Evolutionary conservation across 1,140 invertebrate species (phyloP).

Genomic region (Micrasema longulum): DNA sequence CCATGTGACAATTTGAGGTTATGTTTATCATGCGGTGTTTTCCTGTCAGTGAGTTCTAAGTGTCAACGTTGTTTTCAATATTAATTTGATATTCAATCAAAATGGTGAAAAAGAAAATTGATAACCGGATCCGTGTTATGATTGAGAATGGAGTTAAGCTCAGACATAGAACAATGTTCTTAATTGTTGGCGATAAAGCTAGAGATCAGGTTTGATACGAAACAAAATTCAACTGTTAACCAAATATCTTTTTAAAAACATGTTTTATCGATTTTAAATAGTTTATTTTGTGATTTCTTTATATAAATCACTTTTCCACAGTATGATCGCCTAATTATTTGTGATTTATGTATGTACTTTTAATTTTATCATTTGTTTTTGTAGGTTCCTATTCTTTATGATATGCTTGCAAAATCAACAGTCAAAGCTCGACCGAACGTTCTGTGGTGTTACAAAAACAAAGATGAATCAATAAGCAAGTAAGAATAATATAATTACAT

Average conservation of each 20-base stretch:
- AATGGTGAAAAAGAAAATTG: constrained; percentile 95
- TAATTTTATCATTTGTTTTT: constrained; percentile 46
- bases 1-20: constrained; percentile 9
- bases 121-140: constrained; percentile 93
- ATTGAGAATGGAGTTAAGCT: constrained; percentile 96
- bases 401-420: constrained; percentile 95
- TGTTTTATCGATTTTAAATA: too few species aligned
- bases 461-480: constrained; percentile 86
- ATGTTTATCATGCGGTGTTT: constrained; percentile 30
- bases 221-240: too few species aligned
- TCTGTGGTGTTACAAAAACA: constrained; percentile 99
- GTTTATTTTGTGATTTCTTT: too few species aligned
- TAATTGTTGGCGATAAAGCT: constrained; percentile 95
- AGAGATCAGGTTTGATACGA: constrained; percentile 97
- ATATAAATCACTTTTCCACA: too few species aligned
- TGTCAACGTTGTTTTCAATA: constrained; percentile 13
- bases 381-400: constrained; percentile 95
- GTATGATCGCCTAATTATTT: background rate
- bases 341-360: too few species aligned
- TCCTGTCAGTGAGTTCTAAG: constrained; percentile 6
- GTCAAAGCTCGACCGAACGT: constrained; percentile 93
- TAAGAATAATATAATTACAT: constrained; percentile 60
- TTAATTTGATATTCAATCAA: constrained; percentile 57
- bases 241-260: too few species aligned
- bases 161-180: constrained; percentile 93